Evolutionary conservation across 2,797 vertebrate genomes (phyloP).

Genomic region (Catharus ustulatus): DNA sequence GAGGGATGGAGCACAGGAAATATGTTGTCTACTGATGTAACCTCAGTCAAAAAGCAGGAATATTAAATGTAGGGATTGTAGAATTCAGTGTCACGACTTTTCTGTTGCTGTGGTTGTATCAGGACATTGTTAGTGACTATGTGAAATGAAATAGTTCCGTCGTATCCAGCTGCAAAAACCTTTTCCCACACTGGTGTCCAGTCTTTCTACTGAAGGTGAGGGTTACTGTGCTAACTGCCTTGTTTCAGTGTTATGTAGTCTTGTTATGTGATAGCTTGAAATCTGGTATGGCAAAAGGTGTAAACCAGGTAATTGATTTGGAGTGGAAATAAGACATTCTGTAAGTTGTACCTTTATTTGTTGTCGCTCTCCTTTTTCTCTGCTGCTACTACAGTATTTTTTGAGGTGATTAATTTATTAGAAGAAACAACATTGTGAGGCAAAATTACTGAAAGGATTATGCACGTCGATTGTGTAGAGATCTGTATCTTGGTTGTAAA

Average conservation of each 20-base stretch:
- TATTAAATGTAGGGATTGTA: neutral
- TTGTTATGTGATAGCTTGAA: neutral
- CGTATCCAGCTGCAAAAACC: neutral
- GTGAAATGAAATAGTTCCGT: neutral
- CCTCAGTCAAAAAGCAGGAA: neutral
- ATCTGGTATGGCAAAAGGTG: neutral
- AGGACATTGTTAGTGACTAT: neutral
- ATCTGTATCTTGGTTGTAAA: neutral
- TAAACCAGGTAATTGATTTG: neutral
- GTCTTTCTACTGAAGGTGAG: neutral
- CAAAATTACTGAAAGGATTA: neutral
- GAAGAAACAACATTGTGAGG: fast-evolving
- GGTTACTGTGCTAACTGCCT: fast-evolving
- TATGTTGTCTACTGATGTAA: neutral
- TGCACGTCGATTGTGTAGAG: neutral
- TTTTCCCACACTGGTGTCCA: neutral
- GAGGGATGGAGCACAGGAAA: neutral
- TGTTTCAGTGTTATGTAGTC: neutral
- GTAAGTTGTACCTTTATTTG: neutral
- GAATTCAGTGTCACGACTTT: neutral
- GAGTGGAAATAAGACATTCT: neutral
- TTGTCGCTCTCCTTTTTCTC: neutral
- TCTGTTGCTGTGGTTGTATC: neutral
- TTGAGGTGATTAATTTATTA: neutral
- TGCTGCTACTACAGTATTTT: neutral